Conservation (phyloP, 2,888 invertebrate species). For the Actias luna region DNA sequence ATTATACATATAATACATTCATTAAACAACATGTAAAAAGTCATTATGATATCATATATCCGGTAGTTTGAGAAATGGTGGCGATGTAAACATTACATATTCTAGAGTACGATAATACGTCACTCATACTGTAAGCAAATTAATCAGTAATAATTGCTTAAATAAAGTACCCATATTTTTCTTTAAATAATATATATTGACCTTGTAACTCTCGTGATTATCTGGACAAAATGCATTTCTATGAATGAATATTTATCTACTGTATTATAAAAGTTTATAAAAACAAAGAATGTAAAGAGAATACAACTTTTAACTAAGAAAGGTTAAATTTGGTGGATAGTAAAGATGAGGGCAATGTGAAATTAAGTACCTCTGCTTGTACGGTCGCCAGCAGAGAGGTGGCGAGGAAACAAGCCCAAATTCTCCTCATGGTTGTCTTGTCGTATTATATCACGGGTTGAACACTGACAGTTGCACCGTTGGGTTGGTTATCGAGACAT, state of each 20-base stretch:
- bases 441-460: constrained; percentile 34
- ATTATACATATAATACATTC: background rate
- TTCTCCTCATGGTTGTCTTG: constrained; percentile 60
- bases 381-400: constrained; percentile 53
- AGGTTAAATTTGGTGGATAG: constrained; percentile 11
- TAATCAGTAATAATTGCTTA: background rate
- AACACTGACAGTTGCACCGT: constrained; percentile 49
- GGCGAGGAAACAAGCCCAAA: constrained; percentile 53
- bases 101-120: background rate
- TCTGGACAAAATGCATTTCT: background rate
- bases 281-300: constrained; percentile 13
- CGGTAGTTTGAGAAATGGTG: background rate
- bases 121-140: background rate
- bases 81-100: background rate
- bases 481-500: constrained; percentile 58
- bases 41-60: background rate
- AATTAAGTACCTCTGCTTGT: constrained; percentile 58
- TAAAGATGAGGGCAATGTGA: constrained; percentile 8
- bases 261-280: background rate
- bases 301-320: constrained; percentile 12
- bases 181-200: background rate
- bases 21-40: background rate
- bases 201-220: background rate
- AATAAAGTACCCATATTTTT: background rate
- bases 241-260: background rate